Conservation (phyloP, 2,888 invertebrate species). For the Pharmacophagus antenor region DNA sequence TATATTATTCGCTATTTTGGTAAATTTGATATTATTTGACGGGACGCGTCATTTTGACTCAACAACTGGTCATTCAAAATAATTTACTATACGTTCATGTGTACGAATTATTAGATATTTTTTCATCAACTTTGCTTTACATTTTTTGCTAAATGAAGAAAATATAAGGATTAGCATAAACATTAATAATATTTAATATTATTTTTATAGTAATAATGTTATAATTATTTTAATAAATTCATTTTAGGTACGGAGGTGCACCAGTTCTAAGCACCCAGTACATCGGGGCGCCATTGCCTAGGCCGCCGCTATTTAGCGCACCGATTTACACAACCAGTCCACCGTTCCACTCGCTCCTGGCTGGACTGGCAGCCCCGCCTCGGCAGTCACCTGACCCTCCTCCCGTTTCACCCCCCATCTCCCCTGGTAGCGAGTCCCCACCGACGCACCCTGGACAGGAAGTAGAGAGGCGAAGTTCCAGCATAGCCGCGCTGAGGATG, state of each 20-base stretch:
- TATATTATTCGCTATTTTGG: too few relatives aligned
- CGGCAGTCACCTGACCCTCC: constrained; percentile 71
- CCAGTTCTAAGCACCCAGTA: constrained; percentile 70
- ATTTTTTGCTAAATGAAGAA: too few relatives aligned
- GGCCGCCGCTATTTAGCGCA: constrained; percentile 80
- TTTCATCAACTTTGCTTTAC: too few relatives aligned
- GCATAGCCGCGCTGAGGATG: constrained; percentile 91
- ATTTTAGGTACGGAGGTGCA: constrained; percentile 58
- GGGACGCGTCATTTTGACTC: too few relatives aligned
- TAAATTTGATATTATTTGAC: too few relatives aligned
- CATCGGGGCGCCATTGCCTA: constrained; percentile 74
- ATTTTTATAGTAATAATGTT: not conserved
- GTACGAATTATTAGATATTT: too few relatives aligned
- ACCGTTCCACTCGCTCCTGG: constrained; percentile 69
- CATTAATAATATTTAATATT: not conserved
- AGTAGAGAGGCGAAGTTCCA: constrained; percentile 90
- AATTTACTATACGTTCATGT: too few relatives aligned
- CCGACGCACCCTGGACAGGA: constrained; percentile 82
- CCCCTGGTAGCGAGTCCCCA: constrained; percentile 78
- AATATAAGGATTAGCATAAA: too few relatives aligned
- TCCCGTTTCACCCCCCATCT: constrained; percentile 79
- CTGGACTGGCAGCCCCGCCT: constrained; percentile 71
- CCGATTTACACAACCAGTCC: constrained; percentile 84
- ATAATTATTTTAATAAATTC: constrained; percentile 11
- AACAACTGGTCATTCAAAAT: too few relatives aligned